phyloP scores from a whole-genome alignment of 2,113 vertebrate genomes.

The Thamnaconus septentrionalis region DNA sequence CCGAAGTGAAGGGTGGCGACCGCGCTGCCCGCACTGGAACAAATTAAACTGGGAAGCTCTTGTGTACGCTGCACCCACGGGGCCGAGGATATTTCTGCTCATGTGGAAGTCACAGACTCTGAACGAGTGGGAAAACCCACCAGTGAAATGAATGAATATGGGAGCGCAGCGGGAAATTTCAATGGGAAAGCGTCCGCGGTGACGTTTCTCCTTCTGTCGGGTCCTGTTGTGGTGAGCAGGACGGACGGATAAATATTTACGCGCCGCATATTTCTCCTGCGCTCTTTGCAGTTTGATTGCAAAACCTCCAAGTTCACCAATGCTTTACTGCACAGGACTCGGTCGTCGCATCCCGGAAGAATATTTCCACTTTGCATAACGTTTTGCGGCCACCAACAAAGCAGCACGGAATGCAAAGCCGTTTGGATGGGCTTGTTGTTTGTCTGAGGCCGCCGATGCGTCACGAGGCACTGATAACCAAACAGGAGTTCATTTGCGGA shows the following conservation, averaged over 20 bases:
- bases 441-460: conserved; percentile 5
- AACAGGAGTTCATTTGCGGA: conserved; percentile 23
- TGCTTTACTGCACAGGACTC: no score
- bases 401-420: conserved; percentile 4
- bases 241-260: no score
- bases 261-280: no score
- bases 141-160: neutral
- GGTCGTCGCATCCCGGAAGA: conserved; percentile 23
- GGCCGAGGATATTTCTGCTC: conserved; percentile 46
- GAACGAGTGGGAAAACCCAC: conserved; percentile 15
- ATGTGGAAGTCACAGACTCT: conserved; percentile 49
- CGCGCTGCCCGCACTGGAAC: conserved; percentile 61
- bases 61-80: conserved; percentile 38
- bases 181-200: no score
- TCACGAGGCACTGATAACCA: conserved; percentile 10
- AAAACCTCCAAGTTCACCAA: no score
- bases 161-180: no score
- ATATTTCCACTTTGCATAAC: conserved; percentile 23
- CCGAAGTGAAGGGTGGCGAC: conserved; percentile 67
- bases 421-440: conserved; percentile 15
- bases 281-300: no score
- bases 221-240: no score
- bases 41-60: conserved; percentile 63
- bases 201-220: no score
- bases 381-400: conserved; percentile 11